A percentile compares a stretch with the other conserved stretches of the same genome.
phyloP scores from a whole-genome alignment of 2,113 vertebrate species.

The Salminus brasiliensis region DNA sequence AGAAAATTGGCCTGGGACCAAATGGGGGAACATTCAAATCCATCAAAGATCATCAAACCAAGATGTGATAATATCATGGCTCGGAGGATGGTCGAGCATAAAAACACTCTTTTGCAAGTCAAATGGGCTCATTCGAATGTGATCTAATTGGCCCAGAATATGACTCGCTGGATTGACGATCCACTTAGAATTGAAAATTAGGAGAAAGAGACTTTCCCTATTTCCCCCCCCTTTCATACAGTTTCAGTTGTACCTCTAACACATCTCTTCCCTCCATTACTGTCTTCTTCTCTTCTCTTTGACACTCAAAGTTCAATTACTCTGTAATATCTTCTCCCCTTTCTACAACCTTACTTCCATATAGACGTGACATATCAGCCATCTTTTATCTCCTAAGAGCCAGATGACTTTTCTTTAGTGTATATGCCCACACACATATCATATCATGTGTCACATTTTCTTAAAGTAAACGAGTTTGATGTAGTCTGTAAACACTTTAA shows the following conservation, averaged over 20 bases:
- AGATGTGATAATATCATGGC: constrained; percentile 66
- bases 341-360: background rate
- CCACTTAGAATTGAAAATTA: constrained; percentile 50
- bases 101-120: constrained; percentile 69
- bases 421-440: background rate
- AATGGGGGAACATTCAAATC: constrained; percentile 54
- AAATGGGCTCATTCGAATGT: constrained; percentile 65
- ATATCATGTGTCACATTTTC: background rate
- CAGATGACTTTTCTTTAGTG: constrained; percentile 12
- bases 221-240: constrained; percentile 4
- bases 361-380: background rate
- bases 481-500: background rate
- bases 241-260: background rate
- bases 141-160: constrained; percentile 65
- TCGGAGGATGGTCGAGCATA: constrained; percentile 65
- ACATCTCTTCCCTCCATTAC: background rate
- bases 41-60: constrained; percentile 44
- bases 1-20: constrained; percentile 48
- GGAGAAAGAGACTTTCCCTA: background rate
- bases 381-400: background rate
- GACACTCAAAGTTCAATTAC: background rate
- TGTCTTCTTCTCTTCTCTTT: constrained; percentile 6
- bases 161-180: constrained; percentile 62
- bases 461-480: background rate
- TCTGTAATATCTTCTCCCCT: background rate